Base-by-base conservation (phyloP, 1,140 invertebrate genomes). In the Saccostrea glomerata region DNA sequence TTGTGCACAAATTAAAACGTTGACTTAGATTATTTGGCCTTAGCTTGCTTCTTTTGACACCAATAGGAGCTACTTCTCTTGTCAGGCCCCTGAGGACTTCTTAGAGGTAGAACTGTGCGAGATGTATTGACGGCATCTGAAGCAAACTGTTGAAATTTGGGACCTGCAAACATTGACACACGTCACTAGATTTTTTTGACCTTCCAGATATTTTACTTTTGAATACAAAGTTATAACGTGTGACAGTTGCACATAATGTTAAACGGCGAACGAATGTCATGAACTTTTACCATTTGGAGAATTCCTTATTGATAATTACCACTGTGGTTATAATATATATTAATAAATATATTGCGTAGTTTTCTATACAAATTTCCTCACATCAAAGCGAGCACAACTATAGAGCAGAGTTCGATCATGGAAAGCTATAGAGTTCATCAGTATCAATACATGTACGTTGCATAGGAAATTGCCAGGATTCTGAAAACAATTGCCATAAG, bases 291-390 rank as follows among this genome's bases (percentile, higher is more conserved):
- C 73, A 55, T 60, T 87, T 87, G 0, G 82, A 87, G 25, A 73
- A n/a, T 6, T 55, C 86, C 58, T 87, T 87, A n/a, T 84, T 40
- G 12, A 87, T 30, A 12, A 87, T 87, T 2, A 54, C 23, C n/a
- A n/a, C n/a, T n/a, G n/a, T n/a, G n/a, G n/a, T n/a, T n/a, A n/a
- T n/a, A n/a, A n/a, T n/a, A n/a, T 82, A n/a, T 77, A 83, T 77
- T 83, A 55, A 87, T 30, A 87, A 87, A 87, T 6, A 84, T 3
- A n/a, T 58, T 87, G 36, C 86, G 54, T 87, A 63, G 7, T 40
- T 30, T 56, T 6, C 36, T 25, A 73, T 77, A 87, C 17, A 83
- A 9, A 36, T 87, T 30, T 17, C 86, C 73, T 77, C 86, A 87
- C 9, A 87, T 13, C 2, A 87, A 47, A 30, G 54, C 55, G 9